A percentile compares a stretch with the other conserved stretches of the same genome.
These are phyloP conservation scores for Sthenelais limicola DNA, from an alignment of 2,888 invertebrate genomes.

Conservation along the genomic window DNA sequence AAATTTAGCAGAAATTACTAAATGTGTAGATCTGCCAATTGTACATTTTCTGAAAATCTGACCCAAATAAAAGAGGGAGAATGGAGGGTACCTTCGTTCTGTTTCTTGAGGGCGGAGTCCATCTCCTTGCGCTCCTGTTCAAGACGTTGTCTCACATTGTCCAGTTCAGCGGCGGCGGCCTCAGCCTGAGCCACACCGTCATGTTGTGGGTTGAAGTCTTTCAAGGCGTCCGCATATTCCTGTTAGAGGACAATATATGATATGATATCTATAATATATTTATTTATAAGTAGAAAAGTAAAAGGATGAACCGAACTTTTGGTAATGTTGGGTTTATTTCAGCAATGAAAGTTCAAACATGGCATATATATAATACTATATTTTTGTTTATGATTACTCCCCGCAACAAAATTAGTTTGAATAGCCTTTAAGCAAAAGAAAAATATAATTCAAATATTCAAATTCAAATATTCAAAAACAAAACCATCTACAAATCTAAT, in stretches of 20 bases:
- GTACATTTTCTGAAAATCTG: no score
- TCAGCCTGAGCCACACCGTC: constrained; percentile 58
- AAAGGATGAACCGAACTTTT: not conserved
- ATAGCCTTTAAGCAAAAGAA: not conserved
- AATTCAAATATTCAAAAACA: not conserved
- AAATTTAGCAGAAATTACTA: no score
- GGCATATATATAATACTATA: no score
- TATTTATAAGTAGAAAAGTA: constrained; percentile 2
- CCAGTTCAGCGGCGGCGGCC: constrained; percentile 61
- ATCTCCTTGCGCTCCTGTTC: constrained; percentile 59
- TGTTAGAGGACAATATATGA: no score
- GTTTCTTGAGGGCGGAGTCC: constrained; percentile 60
- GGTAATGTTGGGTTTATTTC: no score
- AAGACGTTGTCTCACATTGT: constrained; percentile 58
- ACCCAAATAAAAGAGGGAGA: no score
- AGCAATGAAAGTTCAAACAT: no score
- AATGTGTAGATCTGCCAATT: no score
- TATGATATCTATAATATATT: no score
- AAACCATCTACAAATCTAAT: not conserved
- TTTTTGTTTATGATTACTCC: no score
- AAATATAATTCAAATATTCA: not conserved
- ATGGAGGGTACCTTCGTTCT: constrained; percentile 63
- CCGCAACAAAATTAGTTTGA: not conserved
- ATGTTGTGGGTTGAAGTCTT: constrained; percentile 62
- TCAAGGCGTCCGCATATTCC: constrained; percentile 68